phyloP scores from a whole-genome alignment of 2,888 invertebrate species.

The Acanthosepion esculentum region DNA sequence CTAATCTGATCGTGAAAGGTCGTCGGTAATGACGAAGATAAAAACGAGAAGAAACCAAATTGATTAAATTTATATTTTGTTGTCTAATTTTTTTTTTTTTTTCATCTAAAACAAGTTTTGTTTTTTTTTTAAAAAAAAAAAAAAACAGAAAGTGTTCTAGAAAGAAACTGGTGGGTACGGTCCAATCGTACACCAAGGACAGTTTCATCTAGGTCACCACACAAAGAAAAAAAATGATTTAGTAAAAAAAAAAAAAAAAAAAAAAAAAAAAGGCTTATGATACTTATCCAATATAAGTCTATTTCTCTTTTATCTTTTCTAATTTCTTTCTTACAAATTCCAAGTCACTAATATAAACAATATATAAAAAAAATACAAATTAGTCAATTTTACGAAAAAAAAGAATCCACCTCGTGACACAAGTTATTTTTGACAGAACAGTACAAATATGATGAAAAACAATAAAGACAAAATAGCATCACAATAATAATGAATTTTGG shows the following conservation, averaged over 20 bases:
- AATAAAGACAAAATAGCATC: background rate
- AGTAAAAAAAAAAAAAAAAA: too few relatives aligned
- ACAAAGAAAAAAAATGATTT: background rate
- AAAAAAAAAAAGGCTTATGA: too few relatives aligned
- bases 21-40: background rate
- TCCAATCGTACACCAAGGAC: background rate
- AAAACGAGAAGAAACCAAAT: background rate
- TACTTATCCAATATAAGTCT: too few relatives aligned
- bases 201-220: background rate
- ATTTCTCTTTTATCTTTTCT: too few relatives aligned
- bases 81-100: too few relatives aligned
- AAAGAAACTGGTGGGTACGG: background rate
- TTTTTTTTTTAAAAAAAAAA: too few relatives aligned
- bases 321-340: too few relatives aligned
- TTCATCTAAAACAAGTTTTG: too few relatives aligned
- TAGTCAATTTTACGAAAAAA: background rate
- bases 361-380: background rate
- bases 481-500: background rate
- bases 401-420: background rate
- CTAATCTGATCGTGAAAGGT: background rate
- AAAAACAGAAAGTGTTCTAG: background rate
- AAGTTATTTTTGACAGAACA: background rate
- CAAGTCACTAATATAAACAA: too few relatives aligned
- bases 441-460: background rate
- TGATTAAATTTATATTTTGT: background rate